Percentiles rank a stretch among this genome's conserved stretches.
phyloP scores from a whole-genome alignment of 2,113 vertebrate species.

The Lonchura striata region DNA sequence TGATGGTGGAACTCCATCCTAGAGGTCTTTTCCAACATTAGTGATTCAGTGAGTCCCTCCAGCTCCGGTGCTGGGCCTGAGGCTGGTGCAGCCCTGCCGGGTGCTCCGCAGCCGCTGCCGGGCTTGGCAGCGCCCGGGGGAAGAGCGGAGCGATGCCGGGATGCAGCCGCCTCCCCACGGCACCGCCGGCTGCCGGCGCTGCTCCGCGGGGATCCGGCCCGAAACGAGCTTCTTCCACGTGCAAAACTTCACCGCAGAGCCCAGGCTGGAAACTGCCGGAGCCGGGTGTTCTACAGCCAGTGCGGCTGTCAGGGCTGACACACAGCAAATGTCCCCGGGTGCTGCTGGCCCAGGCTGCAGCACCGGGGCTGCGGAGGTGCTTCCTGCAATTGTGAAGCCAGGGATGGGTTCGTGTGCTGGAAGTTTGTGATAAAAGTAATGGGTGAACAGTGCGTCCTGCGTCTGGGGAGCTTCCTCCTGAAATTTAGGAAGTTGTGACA shows the following conservation, averaged over 20 bases:
- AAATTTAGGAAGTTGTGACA: neutral
- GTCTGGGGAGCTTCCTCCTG: neutral
- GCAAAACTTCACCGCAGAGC: neutral
- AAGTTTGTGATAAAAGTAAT: neutral
- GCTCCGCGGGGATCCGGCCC: fast-evolving
- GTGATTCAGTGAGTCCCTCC: neutral
- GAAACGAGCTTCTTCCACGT: no score
- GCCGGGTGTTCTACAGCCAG: neutral
- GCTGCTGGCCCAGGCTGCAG: neutral
- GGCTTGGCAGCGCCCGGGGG: neutral
- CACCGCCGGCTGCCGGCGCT: neutral
- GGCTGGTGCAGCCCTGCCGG: neutral
- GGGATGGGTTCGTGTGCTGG: neutral
- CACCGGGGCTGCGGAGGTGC: neutral
- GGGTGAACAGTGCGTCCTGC: neutral
- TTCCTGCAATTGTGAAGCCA: neutral
- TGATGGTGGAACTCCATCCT: neutral
- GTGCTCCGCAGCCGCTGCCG: neutral
- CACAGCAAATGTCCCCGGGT: fast-evolving
- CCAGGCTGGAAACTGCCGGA: neutral
- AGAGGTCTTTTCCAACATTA: neutral
- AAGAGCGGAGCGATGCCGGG: neutral
- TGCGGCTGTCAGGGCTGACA: neutral
- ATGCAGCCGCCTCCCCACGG: fast-evolving
- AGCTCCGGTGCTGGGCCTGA: neutral